phyloP scores from a whole-genome alignment of 2,113 vertebrate species.

The Onychostoma macrolepis region DNA sequence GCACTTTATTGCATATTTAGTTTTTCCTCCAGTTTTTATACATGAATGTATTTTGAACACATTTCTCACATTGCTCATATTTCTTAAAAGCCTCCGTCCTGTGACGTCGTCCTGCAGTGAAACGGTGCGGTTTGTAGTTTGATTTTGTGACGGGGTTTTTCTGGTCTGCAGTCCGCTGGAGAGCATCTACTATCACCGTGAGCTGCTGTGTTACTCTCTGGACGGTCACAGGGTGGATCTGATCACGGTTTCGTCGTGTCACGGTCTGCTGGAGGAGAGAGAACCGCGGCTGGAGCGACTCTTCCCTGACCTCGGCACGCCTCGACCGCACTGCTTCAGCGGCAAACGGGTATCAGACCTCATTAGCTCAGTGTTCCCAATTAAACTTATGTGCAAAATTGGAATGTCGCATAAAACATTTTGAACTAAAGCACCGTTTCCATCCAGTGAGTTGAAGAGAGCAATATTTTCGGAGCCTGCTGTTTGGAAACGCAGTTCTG shows the following conservation, averaged over 20 bases:
- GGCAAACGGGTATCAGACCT: constrained; percentile 83
- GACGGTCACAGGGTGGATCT: constrained; percentile 93
- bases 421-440: no score
- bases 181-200: constrained; percentile 91
- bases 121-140: background rate
- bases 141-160: background rate
- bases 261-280: constrained; percentile 86
- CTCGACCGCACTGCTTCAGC: constrained; percentile 83
- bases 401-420: no score
- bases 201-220: constrained; percentile 91
- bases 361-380: no score
- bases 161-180: constrained; percentile 74
- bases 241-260: constrained; percentile 91
- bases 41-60: background rate
- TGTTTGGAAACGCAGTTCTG: no score
- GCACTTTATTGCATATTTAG: no score
- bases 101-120: background rate
- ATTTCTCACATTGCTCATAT: background rate
- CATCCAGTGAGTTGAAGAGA: no score
- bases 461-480: no score
- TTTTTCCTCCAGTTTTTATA: background rate
- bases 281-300: constrained; percentile 91
- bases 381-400: no score
- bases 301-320: constrained; percentile 85
- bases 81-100: background rate